Evolutionary conservation across 2,888 invertebrate genomes (phyloP), one percentile per base, ranked within the genome.

Genomic region (Lepidonotus clava): DNA sequence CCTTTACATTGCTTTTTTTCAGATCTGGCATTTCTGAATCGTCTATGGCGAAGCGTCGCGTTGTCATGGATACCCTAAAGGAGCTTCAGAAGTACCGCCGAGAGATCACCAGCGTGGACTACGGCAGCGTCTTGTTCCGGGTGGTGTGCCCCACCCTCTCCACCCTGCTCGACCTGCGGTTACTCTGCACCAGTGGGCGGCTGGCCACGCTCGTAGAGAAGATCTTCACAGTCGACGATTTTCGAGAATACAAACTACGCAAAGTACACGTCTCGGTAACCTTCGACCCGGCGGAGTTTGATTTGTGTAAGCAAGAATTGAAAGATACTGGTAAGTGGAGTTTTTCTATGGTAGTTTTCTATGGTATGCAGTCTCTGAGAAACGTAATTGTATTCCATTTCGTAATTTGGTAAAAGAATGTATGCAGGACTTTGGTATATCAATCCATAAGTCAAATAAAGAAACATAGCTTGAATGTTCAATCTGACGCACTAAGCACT

Each of bases 1-100:
- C n/a, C n/a, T n/a, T n/a, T n/a, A n/a, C n/a, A n/a, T n/a, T n/a
- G n/a, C n/a, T n/a, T n/a, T n/a, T 84, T 53, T 24, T 36, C 40
- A 56, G 76, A 21, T 28, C 83, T 40, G 86, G 86, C 21, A 41
- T 86, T 21, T 53, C 86, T 4, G 51, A 77, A 40, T 41, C 77
- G 38, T 80, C 61, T 18, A 86, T 86, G 24, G 38, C 40, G 6
- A 80, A 61, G 38, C 80, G 86, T 28, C 77, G 67, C 8, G 61
- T 40, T 28, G 77, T 83, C 41, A n/a, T 86, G 53, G 83, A 86
- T 14, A 86, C 86, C 2, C 18, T 86, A 28, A 40, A 56, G 28
- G 71, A 86, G 46, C 84, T 86, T 24, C 71, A 1, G 84, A 84
- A 77, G 76, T 53, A 84, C 32, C 86, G 86, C 0, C 86, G 86